Conservation (phyloP, 2,888 invertebrate genomes). For the Pyralis farinalis region DNA sequence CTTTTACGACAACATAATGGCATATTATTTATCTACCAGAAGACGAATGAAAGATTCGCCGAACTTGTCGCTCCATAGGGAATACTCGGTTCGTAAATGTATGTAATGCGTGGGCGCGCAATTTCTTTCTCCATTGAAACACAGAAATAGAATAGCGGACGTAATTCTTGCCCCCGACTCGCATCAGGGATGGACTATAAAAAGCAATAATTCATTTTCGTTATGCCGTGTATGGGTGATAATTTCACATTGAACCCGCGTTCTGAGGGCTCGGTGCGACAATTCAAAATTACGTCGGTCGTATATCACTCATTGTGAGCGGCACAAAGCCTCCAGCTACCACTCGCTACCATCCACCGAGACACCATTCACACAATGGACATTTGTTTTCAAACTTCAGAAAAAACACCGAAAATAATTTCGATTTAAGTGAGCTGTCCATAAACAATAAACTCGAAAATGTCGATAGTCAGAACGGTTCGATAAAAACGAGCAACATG, state of each 20-base stretch:
- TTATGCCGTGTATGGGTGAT: constrained; percentile 77
- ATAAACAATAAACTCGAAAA: constrained; percentile 54
- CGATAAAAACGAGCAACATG: constrained; percentile 43
- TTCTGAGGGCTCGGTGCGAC: constrained; percentile 59
- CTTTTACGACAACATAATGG: constrained; percentile 59
- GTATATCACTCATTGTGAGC: constrained; percentile 79
- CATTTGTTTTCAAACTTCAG: constrained; percentile 73
- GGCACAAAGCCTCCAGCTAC: constrained; percentile 69
- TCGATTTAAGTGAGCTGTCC: constrained; percentile 57
- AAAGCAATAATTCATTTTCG: constrained; percentile 78
- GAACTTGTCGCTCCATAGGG: background rate
- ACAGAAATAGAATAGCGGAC: constrained; percentile 38
- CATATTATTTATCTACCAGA: constrained; percentile 40
- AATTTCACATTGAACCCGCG: constrained; percentile 68
- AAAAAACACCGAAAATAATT: constrained; percentile 70
- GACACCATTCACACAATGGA: constrained; percentile 63
- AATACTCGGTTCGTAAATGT: constrained; percentile 28
- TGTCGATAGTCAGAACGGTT: constrained; percentile 29
- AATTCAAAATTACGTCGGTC: constrained; percentile 74
- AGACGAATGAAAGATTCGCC: constrained; percentile 26
- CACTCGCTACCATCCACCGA: constrained; percentile 61
- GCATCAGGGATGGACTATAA: constrained; percentile 52
- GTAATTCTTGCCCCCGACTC: constrained; percentile 49
- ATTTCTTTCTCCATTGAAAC: constrained; percentile 30
- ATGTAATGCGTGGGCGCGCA: constrained; percentile 31